Evolutionary conservation across 2,888 invertebrate genomes (phyloP), one percentile per base, ranked within the genome.

Genomic region (Melanargia galathea): DNA sequence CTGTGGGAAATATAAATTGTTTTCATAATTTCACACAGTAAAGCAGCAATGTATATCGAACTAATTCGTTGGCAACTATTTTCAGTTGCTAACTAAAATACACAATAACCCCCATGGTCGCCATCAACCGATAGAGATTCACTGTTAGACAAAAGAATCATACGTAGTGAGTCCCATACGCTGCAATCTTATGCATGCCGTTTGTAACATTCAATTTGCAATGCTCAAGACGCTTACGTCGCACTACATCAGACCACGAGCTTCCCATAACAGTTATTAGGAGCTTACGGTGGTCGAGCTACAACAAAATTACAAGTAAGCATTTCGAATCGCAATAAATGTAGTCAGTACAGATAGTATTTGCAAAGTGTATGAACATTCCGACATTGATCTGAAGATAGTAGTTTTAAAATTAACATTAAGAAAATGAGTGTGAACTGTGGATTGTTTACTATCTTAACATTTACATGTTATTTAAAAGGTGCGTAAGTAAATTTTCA

Each of bases 291-390:
- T 60, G 63, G 30, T 52, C 48, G 43, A 46, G 51, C 67, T 63
- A 33, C 33, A 30, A 60, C 65, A 67, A 68, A 67, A 67, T 69
- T 66, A 65, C 67, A 64, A 63, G 55, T 63, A 62, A 60, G 56
- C 46, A 64, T 61, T 66, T 55, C 56, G 56, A 67, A 62, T 58
- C 66, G 58, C 65, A 70, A 63, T 63, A n/a, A n/a, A n/a, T n/a
- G n/a, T n/a, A 61, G 62, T 62, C 65, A 70, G 65, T 70, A 62
- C 55, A 52, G 66, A 65, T 62, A 67, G 63, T 45, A 48, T 55
- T 45, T 65, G 60, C 69, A 54, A 60, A 60, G 57, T 52, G 65
- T 52, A 57, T 35, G 24, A 48, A 68, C 63, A 59, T 56, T 60
- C 24, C 16, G 16, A 10, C 18, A 43, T n/a, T n/a, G 2, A n/a